These are phyloP conservation scores for Chiridota heheva DNA, from an alignment of 35 echinoderm and acorn worm genomes.

Conservation along the genomic window DNA sequence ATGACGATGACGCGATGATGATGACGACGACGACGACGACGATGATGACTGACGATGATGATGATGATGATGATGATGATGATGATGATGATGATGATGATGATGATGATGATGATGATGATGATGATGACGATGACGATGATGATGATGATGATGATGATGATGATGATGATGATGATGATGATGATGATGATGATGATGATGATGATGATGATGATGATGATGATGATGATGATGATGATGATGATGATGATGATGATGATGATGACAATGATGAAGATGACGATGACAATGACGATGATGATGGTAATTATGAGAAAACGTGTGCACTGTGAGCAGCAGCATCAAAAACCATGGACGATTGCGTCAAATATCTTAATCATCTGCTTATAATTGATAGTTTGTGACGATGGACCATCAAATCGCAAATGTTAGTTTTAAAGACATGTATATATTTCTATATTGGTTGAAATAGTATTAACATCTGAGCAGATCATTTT, in stretches of 20 bases:
- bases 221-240: not conserved
- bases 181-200: conserved; percentile 5
- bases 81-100: not conserved
- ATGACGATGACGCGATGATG: too few relatives aligned
- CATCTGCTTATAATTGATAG: too few relatives aligned
- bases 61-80: not conserved
- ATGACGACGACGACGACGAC: too few relatives aligned
- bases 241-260: conserved; percentile 9
- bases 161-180: conserved; percentile 4
- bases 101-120: not conserved
- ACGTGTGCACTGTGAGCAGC: too few relatives aligned
- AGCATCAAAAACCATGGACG: too few relatives aligned
- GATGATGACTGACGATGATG: too few relatives aligned
- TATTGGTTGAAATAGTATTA: too few relatives aligned
- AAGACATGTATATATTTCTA: too few relatives aligned
- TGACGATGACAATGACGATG: conserved; percentile 8
- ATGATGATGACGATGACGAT: not conserved
- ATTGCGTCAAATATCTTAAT: too few relatives aligned
- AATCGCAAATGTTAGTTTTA: too few relatives aligned
- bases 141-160: conserved; percentile 4
- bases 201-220: conserved; percentile 4
- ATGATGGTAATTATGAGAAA: not conserved
- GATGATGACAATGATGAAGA: conserved; percentile 4
- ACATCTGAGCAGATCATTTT: too few relatives aligned
- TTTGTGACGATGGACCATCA: too few relatives aligned